These are phyloP conservation scores for Gila robusta DNA, from an alignment of 2,797 vertebrate genomes.

Conservation along the genomic window DNA sequence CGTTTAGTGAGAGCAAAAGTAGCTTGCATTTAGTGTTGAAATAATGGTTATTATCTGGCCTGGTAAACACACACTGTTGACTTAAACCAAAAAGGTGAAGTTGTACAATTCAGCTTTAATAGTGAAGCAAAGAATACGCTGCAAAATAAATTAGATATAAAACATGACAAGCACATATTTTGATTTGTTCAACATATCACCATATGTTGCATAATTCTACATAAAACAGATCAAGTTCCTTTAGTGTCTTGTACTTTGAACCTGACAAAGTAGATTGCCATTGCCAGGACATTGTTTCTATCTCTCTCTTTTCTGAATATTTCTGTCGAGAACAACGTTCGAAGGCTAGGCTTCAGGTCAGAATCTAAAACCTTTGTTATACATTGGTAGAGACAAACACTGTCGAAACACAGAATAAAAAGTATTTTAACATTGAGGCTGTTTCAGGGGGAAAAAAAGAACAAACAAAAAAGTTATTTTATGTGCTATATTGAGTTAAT, in stretches of 20 bases:
- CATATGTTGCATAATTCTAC: constrained; percentile 65
- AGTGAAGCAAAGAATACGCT: constrained; percentile 75
- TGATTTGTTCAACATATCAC: constrained; percentile 77
- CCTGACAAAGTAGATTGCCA: constrained; percentile 31
- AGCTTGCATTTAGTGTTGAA: constrained; percentile 8
- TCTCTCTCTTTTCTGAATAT: constrained; percentile 28
- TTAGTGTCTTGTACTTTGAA: constrained; percentile 57
- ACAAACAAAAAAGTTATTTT: constrained; percentile 9
- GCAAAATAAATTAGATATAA: constrained; percentile 88
- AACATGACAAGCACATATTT: constrained; percentile 80
- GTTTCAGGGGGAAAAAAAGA: constrained; percentile 7
- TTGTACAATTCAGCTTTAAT: constrained; percentile 70
- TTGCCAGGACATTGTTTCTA: constrained; percentile 34
- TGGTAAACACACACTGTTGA: constrained; percentile 21
- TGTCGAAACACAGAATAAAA: constrained; percentile 40
- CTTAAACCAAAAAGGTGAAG: constrained; percentile 40
- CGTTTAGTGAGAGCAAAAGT: background rate
- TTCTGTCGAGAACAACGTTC: constrained; percentile 4
- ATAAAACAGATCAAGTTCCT: constrained; percentile 63
- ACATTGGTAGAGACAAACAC: constrained; percentile 50
- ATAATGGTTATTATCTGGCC: background rate
- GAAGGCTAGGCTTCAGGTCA: constrained; percentile 34
- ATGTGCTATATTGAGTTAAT: constrained; percentile 40
- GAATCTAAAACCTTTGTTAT: constrained; percentile 48
- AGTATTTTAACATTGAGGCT: constrained; percentile 32